phyloP scores from a whole-genome alignment of 1,140 invertebrate species.

The Phocides pigmalion region DNA sequence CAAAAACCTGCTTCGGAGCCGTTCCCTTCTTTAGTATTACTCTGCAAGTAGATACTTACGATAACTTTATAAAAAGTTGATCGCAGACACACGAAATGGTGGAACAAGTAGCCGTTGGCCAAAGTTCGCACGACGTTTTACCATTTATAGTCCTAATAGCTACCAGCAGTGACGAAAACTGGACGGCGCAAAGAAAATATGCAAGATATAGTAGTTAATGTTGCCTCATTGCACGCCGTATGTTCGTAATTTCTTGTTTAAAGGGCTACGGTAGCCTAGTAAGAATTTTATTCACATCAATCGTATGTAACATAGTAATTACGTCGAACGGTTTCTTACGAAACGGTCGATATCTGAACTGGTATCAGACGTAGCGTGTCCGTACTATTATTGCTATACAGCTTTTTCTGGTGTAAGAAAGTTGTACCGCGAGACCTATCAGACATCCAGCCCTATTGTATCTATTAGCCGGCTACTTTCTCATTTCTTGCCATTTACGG shows the following conservation, averaged over 20 bases:
- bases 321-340: slow-evolving; percentile 64
- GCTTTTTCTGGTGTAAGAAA: slow-evolving; percentile 76
- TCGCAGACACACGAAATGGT: slow-evolving; percentile 66
- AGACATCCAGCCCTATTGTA: slow-evolving; percentile 78
- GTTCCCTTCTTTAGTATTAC: slow-evolving; percentile 60
- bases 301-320: slow-evolving; percentile 55
- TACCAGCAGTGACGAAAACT: slow-evolving; percentile 67
- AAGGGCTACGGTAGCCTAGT: slow-evolving; percentile 51
- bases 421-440: slow-evolving; percentile 67
- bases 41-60: slow-evolving; percentile 69
- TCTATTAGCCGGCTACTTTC: slow-evolving; percentile 80
- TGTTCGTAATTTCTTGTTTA: slow-evolving; percentile 55
- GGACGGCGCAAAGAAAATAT: slow-evolving; percentile 58
- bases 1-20: slow-evolving; percentile 62
- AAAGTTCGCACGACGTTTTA: slow-evolving; percentile 63
- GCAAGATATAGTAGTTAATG: slow-evolving; percentile 43
- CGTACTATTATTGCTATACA: slow-evolving; percentile 57
- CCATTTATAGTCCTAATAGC: slow-evolving; percentile 63
- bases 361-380: slow-evolving; percentile 57
- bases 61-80: slow-evolving; percentile 74
- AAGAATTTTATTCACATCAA: slow-evolving; percentile 50
- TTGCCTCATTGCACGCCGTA: slow-evolving; percentile 48
- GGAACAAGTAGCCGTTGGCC: slow-evolving; percentile 57
- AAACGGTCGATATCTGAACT: slow-evolving; percentile 65
- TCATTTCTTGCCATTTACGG: slow-evolving; percentile 79